Evolutionary conservation across 2,113 vertebrate species (phyloP).

Genomic region (Trichomycterus rosablanca): DNA sequence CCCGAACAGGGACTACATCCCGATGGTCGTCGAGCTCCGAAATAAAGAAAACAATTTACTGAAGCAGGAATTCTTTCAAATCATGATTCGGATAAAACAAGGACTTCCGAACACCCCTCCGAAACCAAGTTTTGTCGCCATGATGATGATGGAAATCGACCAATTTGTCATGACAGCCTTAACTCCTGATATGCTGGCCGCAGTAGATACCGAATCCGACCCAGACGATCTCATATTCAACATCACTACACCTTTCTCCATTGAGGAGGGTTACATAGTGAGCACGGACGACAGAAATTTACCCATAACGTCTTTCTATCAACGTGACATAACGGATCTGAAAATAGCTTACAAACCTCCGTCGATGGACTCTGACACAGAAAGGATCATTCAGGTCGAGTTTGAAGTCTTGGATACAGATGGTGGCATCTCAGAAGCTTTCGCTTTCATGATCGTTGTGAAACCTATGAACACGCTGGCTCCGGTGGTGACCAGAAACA

Average conservation of each 20-base stretch:
- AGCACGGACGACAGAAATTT: slow-evolving; percentile 91
- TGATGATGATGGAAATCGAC: slow-evolving; percentile 96
- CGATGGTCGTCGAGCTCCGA: slow-evolving; percentile 84
- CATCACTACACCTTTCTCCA: slow-evolving; percentile 80
- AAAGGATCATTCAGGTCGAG: slow-evolving; percentile 87
- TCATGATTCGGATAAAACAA: slow-evolving; percentile 79
- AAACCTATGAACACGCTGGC: slow-evolving; percentile 93
- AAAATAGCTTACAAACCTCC: slow-evolving; percentile 91
- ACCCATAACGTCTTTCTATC: slow-evolving; percentile 86
- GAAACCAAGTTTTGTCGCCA: slow-evolving; percentile 87
- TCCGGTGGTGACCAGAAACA: slow-evolving; percentile 85
- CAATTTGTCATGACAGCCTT: slow-evolving; percentile 93
- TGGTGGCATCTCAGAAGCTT: slow-evolving; percentile 84
- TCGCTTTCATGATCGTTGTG: slow-evolving; percentile 90
- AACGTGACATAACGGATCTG: slow-evolving; percentile 79
- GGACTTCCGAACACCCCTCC: slow-evolving; percentile 81
- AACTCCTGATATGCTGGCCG: slow-evolving; percentile 85
- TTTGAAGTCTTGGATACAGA: slow-evolving; percentile 87
- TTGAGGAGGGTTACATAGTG: slow-evolving; percentile 84
- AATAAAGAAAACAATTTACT: slow-evolving; percentile 68
- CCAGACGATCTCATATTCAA: slow-evolving; percentile 84
- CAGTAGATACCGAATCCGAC: slow-evolving; percentile 80
- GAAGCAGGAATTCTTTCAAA: slow-evolving; percentile 88
- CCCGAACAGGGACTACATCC: slow-evolving; percentile 85
- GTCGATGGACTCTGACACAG: slow-evolving; percentile 75